These are phyloP conservation scores for Willowsia nigromaculata DNA, from an alignment of 2,888 invertebrate genomes.

Conservation along the genomic window DNA sequence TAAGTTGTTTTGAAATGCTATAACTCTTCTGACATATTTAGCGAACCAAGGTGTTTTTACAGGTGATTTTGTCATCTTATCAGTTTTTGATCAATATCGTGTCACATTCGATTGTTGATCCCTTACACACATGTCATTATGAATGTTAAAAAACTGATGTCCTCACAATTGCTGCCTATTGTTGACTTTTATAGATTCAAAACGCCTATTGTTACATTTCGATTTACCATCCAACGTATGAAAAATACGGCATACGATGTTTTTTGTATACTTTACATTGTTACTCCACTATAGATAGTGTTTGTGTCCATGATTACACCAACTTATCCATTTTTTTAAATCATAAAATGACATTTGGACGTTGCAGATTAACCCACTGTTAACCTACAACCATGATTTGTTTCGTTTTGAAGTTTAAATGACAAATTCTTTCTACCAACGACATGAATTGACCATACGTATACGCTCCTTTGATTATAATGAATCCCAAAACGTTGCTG, in stretches of 20 bases:
- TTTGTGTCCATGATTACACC: neutral
- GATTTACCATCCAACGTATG: too few species aligned
- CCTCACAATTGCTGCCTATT: conserved; percentile 26
- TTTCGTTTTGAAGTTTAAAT: neutral
- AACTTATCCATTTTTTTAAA: neutral
- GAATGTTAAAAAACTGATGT: conserved; percentile 41
- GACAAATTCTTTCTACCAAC: neutral
- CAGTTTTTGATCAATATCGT: conserved; percentile 54
- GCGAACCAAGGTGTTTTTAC: conserved; percentile 53
- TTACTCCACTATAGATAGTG: neutral
- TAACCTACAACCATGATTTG: neutral
- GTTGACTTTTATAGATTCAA: conserved; percentile 41
- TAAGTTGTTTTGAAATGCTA: conserved; percentile 54
- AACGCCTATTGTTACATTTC: conserved; percentile 3
- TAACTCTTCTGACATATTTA: conserved; percentile 57
- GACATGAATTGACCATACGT: conserved; percentile 3
- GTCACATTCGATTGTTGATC: conserved; percentile 31
- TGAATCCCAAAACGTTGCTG: neutral
- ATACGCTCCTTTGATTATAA: neutral
- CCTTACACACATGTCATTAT: neutral
- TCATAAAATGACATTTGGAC: conserved; percentile 13
- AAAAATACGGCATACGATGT: too few species aligned
- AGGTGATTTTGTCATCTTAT: conserved; percentile 50
- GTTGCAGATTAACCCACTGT: neutral
- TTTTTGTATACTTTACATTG: too few species aligned